phyloP scores from a whole-genome alignment of 2,888 invertebrate genomes.

The Silvanus unidentatus region DNA sequence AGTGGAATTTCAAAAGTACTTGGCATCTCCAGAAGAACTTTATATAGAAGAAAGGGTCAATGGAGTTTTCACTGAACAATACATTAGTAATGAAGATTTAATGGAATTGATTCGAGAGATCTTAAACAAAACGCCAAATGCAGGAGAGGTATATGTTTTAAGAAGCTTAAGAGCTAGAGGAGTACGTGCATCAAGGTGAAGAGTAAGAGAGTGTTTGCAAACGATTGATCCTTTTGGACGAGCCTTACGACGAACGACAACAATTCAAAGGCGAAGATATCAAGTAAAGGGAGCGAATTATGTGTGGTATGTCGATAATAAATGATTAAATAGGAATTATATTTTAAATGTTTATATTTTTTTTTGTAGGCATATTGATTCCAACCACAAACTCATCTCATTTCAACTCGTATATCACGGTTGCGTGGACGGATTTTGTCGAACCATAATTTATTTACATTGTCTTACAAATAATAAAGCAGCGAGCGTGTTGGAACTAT shows the following conservation, averaged over 20 bases:
- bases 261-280: slow-evolving; percentile 8
- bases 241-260: slow-evolving; percentile 3
- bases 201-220: slow-evolving; percentile 9
- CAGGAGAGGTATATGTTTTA: slow-evolving; percentile 12
- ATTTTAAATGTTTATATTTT: too few relatives aligned
- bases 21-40: too few relatives aligned
- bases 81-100: too few relatives aligned
- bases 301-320: slow-evolving; percentile 9
- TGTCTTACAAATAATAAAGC: slow-evolving; percentile 15
- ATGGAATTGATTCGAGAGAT: slow-evolving; percentile 10
- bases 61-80: too few relatives aligned
- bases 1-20: too few relatives aligned
- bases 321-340: too few relatives aligned
- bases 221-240: slow-evolving; percentile 10
- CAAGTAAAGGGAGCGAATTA: slow-evolving; percentile 13
- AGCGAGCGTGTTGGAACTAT: slow-evolving; percentile 11
- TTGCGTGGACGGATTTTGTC: slow-evolving; percentile 15
- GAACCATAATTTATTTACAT: slow-evolving; percentile 13
- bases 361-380: slow-evolving; percentile 18
- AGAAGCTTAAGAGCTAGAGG: slow-evolving; percentile 11
- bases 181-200: slow-evolving; percentile 6
- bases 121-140: slow-evolving; percentile 9
- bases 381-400: slow-evolving; percentile 13
- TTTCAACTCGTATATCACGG: slow-evolving; percentile 14
- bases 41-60: too few relatives aligned